phyloP scores from a whole-genome alignment of 2,113 vertebrate genomes.

The Vulpes ferrilata region DNA sequence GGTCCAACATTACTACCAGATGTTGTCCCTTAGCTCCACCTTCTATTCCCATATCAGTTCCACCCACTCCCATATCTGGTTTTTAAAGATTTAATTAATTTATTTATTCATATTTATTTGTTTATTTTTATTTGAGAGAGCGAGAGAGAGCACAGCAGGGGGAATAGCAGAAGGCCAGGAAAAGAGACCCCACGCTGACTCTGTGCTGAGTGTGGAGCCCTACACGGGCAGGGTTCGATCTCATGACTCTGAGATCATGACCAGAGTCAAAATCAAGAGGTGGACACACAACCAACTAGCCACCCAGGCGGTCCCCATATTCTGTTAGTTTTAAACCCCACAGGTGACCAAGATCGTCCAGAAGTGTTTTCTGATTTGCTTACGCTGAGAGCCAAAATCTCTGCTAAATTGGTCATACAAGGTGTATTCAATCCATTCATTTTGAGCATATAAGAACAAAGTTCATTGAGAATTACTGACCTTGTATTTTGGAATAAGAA shows the following conservation, averaged over 20 bases:
- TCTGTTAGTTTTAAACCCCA: not conserved
- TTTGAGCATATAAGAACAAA: not conserved
- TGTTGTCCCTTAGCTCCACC: not conserved
- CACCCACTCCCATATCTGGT: not conserved
- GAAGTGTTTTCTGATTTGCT: not conserved
- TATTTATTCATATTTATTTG: not conserved
- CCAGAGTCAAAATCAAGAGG: not conserved
- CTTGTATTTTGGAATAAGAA: not conserved
- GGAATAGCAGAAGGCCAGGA: not conserved
- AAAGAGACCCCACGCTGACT: not conserved
- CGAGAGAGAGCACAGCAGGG: not conserved
- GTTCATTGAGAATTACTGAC: not conserved
- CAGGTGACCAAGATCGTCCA: not conserved
- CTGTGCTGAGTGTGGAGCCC: not conserved
- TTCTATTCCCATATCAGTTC: not conserved
- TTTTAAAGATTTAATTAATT: not conserved
- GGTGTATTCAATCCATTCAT: not conserved
- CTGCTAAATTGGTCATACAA: not conserved
- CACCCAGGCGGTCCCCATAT: fast-evolving
- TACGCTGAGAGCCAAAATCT: not conserved
- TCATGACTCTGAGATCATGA: not conserved
- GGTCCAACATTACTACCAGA: not conserved
- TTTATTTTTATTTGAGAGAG: not conserved
- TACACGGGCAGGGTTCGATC: fast-evolving
- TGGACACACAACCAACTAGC: not conserved